These are phyloP conservation scores for Microchrysa polita DNA, from an alignment of 2,888 invertebrate species.

Conservation along the genomic window DNA sequence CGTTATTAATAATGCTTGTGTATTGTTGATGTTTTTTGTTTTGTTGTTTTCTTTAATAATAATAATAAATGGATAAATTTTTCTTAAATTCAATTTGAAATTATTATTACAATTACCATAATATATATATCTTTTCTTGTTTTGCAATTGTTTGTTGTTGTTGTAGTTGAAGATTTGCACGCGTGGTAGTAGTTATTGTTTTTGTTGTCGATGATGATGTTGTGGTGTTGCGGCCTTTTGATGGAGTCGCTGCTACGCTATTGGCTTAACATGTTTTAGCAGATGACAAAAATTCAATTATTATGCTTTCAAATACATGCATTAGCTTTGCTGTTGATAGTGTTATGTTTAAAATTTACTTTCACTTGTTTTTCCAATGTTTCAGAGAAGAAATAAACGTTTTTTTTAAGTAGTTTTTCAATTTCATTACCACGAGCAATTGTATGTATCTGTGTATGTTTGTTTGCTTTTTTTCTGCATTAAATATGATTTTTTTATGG, in stretches of 20 bases:
- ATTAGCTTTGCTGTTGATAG: too few species aligned
- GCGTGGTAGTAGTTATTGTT: too few species aligned
- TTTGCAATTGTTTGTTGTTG: constrained; percentile 11
- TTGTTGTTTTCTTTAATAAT: constrained; percentile 36
- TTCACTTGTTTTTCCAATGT: background rate
- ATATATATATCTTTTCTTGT: too few species aligned
- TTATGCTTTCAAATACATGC: too few species aligned
- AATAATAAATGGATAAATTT: constrained; percentile 40
- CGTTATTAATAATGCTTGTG: too few species aligned
- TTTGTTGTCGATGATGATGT: too few species aligned
- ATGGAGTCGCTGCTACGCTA: too few species aligned
- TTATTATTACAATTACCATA: constrained; percentile 34
- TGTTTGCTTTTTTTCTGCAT: too few species aligned
- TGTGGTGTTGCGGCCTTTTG: too few species aligned
- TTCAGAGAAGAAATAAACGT: constrained; percentile 2
- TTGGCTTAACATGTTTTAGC: too few species aligned
- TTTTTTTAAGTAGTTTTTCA: constrained; percentile 36
- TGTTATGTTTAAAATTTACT: too few species aligned
- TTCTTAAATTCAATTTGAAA: constrained; percentile 42
- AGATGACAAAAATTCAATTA: too few species aligned
- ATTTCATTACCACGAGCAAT: constrained; percentile 26
- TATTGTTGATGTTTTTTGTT: constrained; percentile 15
- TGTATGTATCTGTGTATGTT: constrained; percentile 4
- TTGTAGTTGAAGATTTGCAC: constrained; percentile 24
- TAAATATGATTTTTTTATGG: constrained; percentile 33